phyloP scores from a whole-genome alignment of 2,888 invertebrate genomes.

The Elmis aenea region DNA sequence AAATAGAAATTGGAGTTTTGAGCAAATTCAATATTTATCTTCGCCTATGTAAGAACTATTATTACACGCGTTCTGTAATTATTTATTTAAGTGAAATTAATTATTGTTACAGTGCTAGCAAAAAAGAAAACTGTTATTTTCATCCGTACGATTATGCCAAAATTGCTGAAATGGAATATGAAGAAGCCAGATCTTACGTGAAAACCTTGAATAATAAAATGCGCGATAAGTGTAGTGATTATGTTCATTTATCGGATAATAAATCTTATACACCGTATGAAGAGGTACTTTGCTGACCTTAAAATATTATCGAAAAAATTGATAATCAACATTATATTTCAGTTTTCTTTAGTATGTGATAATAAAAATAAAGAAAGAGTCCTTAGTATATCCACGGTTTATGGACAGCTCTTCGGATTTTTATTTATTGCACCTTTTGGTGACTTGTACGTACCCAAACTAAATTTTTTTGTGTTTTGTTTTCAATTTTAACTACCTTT shows the following conservation, averaged over 20 bases:
- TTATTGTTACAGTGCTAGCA: background rate
- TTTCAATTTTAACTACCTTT: too few species aligned
- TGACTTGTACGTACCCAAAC: constrained; percentile 13
- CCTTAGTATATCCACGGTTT: constrained; percentile 6
- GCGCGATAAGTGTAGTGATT: background rate
- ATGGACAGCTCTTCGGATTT: constrained; percentile 9
- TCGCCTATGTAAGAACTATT: constrained; percentile 10
- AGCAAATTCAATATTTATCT: constrained; percentile 9
- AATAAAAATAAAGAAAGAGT: background rate
- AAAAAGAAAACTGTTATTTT: constrained; percentile 1
- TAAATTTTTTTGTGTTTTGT: background rate
- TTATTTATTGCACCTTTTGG: constrained; percentile 11
- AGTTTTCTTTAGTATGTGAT: constrained; percentile 10
- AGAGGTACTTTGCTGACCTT: too few species aligned
- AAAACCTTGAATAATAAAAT: background rate
- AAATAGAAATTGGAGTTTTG: constrained; percentile 9
- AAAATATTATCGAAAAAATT: too few species aligned
- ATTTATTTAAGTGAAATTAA: background rate
- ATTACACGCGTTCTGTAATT: background rate
- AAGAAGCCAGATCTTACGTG: constrained; percentile 1
- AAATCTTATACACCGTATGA: constrained; percentile 1
- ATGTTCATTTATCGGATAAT: too few species aligned
- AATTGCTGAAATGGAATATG: constrained; percentile 6
- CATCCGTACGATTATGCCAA: constrained; percentile 5
- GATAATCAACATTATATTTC: constrained; percentile 2